These are phyloP conservation scores for Nomada fabriciana DNA, from an alignment of 2,888 invertebrate species.

Conservation along the genomic window DNA sequence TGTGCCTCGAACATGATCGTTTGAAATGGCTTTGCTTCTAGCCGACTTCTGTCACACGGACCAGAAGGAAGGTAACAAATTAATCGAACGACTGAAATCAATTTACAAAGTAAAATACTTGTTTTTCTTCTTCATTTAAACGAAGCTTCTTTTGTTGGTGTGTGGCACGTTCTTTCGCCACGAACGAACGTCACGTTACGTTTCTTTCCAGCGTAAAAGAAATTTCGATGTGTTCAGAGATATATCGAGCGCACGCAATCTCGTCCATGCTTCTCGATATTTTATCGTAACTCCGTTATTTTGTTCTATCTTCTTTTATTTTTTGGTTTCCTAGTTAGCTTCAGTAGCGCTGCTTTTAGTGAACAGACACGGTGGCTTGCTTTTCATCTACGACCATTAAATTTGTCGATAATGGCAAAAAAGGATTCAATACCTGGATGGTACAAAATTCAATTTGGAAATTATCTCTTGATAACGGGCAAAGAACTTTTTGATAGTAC, in stretches of 20 bases:
- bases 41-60: conserved; percentile 82
- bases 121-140: conserved; percentile 52
- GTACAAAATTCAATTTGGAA: not conserved
- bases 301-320: not conserved
- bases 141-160: conserved; percentile 62
- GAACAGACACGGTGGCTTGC: conserved; percentile 57
- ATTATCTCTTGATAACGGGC: not conserved
- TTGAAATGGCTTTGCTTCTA: conserved; percentile 83
- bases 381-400: conserved; percentile 26
- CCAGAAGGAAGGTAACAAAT: conserved; percentile 82
- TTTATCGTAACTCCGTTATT: conserved; percentile 38
- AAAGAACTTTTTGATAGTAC: not conserved
- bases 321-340: conserved; percentile 66
- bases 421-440: not conserved
- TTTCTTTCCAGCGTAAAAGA: conserved; percentile 38
- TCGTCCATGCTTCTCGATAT: conserved; percentile 47
- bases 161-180: conserved; percentile 42
- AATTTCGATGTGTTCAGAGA: conserved; percentile 30
- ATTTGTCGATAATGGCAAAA: too few species aligned
- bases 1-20: conserved; percentile 77
- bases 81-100: conserved; percentile 65
- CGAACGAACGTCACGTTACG: conserved; percentile 14
- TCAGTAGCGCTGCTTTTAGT: conserved; percentile 78
- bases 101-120: conserved; percentile 51
- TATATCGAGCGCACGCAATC: conserved; percentile 42